Conservation (phyloP, 2,113 vertebrate species). For the Apaloderma vittatum region DNA sequence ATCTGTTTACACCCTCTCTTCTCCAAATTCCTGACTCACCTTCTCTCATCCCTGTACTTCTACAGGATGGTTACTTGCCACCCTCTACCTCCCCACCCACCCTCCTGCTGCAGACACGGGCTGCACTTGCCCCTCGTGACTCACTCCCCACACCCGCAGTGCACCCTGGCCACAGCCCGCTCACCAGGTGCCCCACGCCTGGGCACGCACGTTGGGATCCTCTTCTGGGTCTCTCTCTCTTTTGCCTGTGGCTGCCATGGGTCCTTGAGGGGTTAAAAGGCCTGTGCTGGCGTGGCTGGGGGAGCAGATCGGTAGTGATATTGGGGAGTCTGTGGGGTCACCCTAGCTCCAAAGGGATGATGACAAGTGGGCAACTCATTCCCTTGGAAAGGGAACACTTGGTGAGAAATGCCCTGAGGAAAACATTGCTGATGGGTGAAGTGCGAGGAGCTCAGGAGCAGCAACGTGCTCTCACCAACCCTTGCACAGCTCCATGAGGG, state of each 20-base stretch:
- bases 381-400: not conserved
- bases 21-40: not conserved
- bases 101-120: fast-evolving
- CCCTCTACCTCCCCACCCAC: not conserved
- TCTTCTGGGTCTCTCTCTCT: not conserved
- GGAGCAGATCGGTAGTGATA: fast-evolving
- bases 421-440: not conserved
- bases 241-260: fast-evolving
- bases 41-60: not conserved
- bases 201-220: fast-evolving
- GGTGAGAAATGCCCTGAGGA: not conserved
- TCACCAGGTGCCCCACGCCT: fast-evolving
- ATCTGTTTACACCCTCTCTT: not conserved
- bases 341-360: not conserved
- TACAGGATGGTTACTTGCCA: not conserved
- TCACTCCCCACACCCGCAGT: fast-evolving
- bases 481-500: not conserved
- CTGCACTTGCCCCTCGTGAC: fast-evolving
- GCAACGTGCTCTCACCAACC: fast-evolving
- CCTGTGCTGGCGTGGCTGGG: fast-evolving
- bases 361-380: not conserved
- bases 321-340: not conserved
- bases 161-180: not conserved
- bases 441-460: not conserved
- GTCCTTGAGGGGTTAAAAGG: not conserved